Evolutionary conservation across 2,113 vertebrate genomes (phyloP).

Genomic region (Nestor notabilis): DNA sequence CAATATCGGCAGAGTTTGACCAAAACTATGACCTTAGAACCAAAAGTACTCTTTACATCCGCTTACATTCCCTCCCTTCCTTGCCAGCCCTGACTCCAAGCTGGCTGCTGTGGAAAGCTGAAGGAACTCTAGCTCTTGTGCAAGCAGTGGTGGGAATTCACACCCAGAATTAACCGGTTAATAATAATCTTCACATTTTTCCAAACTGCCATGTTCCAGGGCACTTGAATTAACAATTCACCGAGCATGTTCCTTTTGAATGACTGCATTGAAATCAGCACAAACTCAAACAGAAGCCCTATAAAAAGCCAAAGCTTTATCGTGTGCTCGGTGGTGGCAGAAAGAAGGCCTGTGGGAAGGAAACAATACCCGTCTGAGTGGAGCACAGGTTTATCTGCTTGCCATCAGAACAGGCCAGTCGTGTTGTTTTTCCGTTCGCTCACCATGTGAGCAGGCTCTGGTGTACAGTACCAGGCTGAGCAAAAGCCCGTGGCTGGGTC

Average conservation of each 20-base stretch:
- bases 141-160: neutral
- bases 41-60: neutral
- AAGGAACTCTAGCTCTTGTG: neutral
- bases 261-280: conserved; percentile 72
- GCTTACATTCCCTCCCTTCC: neutral
- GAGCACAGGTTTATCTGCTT: conserved; percentile 67
- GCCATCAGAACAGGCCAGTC: conserved; percentile 67
- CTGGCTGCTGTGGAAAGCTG: neutral
- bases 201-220: conserved; percentile 38
- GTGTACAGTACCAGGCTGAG: conserved; percentile 87
- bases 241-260: conserved; percentile 67
- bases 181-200: conserved; percentile 63
- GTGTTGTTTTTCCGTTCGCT: conserved; percentile 69
- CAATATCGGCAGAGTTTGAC: neutral
- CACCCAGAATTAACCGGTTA: conserved; percentile 47
- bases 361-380: conserved; percentile 71
- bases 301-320: conserved; percentile 70
- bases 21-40: neutral
- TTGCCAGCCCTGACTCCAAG: neutral
- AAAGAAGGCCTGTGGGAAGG: conserved; percentile 37
- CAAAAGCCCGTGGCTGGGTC: conserved; percentile 68
- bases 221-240: conserved; percentile 71
- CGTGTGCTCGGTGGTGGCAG: conserved; percentile 44
- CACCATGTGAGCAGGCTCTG: conserved; percentile 51
- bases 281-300: conserved; percentile 73